phyloP scores from a whole-genome alignment of 2,113 vertebrate species.

The Crocuta crocuta region DNA sequence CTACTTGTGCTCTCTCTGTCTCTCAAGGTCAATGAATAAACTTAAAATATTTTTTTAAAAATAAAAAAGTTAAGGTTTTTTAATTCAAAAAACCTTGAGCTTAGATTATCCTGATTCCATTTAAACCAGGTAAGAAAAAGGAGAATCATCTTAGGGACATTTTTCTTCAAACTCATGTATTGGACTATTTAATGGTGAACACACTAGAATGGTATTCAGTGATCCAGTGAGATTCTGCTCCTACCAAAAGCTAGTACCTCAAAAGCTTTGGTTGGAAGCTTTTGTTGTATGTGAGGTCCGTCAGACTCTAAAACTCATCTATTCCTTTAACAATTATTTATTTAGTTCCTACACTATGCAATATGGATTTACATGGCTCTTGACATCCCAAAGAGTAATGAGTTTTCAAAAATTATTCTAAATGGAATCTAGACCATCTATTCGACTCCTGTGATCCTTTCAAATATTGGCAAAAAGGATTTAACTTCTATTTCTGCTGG shows the following conservation, averaged over 20 bases:
- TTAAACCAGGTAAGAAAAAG: conserved; percentile 6
- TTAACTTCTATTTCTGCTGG: neutral
- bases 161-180: neutral
- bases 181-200: neutral
- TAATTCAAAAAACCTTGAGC: neutral
- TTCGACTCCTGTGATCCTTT: neutral
- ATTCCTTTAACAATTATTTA: neutral
- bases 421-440: neutral
- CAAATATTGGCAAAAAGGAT: neutral
- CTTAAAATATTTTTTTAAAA: too few relatives aligned
- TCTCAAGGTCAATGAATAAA: too few relatives aligned
- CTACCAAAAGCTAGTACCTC: neutral
- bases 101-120: neutral
- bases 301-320: neutral
- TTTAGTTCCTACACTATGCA: neutral
- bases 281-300: neutral
- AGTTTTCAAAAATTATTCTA: neutral
- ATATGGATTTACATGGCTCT: conserved; percentile 2
- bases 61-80: neutral
- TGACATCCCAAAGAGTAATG: neutral
- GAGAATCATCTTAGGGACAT: neutral
- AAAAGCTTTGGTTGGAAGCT: neutral
- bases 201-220: neutral
- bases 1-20: too few relatives aligned
- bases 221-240: neutral